Conservation (phyloP, 1,140 invertebrate genomes). For the Pseudoatta argentina region DNA sequence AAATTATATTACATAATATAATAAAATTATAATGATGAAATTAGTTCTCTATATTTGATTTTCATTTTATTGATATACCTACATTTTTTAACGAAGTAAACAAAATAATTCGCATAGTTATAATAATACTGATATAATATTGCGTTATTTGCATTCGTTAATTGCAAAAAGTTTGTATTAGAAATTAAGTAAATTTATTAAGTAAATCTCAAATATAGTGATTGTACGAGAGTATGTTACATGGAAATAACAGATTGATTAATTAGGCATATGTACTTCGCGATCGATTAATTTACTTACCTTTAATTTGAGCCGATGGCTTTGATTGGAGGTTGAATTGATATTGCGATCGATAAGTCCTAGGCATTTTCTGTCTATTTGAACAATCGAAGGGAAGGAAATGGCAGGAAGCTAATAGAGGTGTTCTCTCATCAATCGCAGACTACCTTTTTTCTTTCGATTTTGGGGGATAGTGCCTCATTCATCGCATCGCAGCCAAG, state of each 20-base stretch:
- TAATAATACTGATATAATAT: background rate
- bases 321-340: constrained; percentile 5
- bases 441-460: background rate
- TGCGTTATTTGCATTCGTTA: constrained; percentile 13
- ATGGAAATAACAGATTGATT: constrained; percentile 50
- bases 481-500: constrained; percentile 9
- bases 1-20: constrained; percentile 14
- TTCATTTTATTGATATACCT: no score
- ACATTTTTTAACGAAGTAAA: background rate
- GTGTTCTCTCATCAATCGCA: constrained; percentile 29
- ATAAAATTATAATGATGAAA: constrained; percentile 15
- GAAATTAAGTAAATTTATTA: background rate
- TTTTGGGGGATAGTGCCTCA: constrained; percentile 19
- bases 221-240: background rate
- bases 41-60: background rate
- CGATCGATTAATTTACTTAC: constrained; percentile 43
- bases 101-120: background rate
- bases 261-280: background rate
- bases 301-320: constrained; percentile 32
- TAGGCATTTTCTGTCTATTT: constrained; percentile 56
- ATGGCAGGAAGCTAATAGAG: constrained; percentile 13
- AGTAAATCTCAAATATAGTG: background rate
- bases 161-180: constrained; percentile 9
- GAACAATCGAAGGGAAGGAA: constrained; percentile 10
- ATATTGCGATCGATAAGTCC: constrained; percentile 37